These are phyloP conservation scores for Buphagus erythrorhynchus DNA, from an alignment of 2,797 vertebrate species.

Conservation along the genomic window DNA sequence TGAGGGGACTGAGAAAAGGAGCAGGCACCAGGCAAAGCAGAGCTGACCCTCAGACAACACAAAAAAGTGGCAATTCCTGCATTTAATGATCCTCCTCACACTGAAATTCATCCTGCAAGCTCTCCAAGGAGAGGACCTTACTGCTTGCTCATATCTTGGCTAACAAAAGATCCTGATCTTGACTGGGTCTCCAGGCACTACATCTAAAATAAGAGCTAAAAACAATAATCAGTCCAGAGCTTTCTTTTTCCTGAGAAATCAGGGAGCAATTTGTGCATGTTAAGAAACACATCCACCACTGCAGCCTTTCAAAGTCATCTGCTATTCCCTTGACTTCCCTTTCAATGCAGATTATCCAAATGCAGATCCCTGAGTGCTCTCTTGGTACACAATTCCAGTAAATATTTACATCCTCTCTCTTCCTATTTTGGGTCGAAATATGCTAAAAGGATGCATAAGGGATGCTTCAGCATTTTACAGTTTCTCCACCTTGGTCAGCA, in stretches of 20 bases:
- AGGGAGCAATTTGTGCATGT: not conserved
- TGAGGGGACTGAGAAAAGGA: not conserved
- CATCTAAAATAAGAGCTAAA: not conserved
- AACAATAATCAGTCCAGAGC: not conserved
- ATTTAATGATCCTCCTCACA: not conserved
- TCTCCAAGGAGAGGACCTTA: not conserved
- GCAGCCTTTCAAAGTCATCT: conserved; percentile 24
- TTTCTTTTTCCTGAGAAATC: not conserved
- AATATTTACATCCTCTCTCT: not conserved
- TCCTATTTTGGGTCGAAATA: not conserved
- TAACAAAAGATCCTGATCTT: not conserved
- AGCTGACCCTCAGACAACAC: not conserved
- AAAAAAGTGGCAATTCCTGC: not conserved
- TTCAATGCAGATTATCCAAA: conserved; percentile 35
- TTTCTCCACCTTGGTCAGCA: not conserved
- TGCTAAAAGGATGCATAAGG: not conserved
- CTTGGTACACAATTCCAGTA: not conserved
- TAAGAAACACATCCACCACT: not conserved
- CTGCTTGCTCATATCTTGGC: not conserved
- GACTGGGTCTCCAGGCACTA: not conserved
- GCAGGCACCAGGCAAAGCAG: not conserved
- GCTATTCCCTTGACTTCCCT: conserved; percentile 18
- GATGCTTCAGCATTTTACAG: not conserved
- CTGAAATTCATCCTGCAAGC: not conserved
- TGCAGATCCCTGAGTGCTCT: not conserved